These are phyloP conservation scores for Andrena trimmerana DNA, from an alignment of 2,888 invertebrate genomes.

Conservation along the genomic window DNA sequence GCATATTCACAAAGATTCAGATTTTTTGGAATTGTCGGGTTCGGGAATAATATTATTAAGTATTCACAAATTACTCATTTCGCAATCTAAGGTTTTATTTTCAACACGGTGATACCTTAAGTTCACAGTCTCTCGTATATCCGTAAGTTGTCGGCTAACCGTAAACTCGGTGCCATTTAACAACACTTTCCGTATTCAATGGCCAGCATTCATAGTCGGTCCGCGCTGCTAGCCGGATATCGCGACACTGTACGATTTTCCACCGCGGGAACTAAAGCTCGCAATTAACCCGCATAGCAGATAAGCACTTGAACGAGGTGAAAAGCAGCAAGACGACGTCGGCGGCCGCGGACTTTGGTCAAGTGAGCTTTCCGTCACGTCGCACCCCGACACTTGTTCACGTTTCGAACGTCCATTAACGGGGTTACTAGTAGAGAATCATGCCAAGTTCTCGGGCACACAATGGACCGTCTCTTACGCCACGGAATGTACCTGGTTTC, in stretches of 20 bases:
- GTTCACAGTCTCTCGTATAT: no score
- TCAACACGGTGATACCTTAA: no score
- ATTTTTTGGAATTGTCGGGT: no score
- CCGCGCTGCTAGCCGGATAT: constrained; percentile 1
- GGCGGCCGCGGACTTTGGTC: constrained; percentile 46
- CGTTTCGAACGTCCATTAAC: constrained; percentile 55
- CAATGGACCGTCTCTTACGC: constrained; percentile 9
- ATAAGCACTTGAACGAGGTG: constrained; percentile 46
- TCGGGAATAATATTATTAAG: no score
- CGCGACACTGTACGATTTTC: constrained; percentile 7
- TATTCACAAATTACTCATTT: no score
- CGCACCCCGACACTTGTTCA: constrained; percentile 49
- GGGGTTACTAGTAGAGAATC: constrained; percentile 14
- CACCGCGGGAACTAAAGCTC: constrained; percentile 52
- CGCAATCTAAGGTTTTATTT: no score
- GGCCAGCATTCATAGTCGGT: neutral
- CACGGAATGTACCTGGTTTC: neutral
- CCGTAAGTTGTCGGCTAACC: no score
- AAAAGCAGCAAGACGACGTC: constrained; percentile 29
- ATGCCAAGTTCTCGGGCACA: constrained; percentile 46
- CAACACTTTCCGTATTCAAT: neutral
- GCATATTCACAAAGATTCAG: no score
- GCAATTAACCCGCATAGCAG: constrained; percentile 69
- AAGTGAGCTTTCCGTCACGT: constrained; percentile 63
- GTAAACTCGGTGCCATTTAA: no score